Evolutionary conservation across 1,140 invertebrate species (phyloP), one percentile per base, ranked within the genome.

Genomic region (Chelonus insularis): DNA sequence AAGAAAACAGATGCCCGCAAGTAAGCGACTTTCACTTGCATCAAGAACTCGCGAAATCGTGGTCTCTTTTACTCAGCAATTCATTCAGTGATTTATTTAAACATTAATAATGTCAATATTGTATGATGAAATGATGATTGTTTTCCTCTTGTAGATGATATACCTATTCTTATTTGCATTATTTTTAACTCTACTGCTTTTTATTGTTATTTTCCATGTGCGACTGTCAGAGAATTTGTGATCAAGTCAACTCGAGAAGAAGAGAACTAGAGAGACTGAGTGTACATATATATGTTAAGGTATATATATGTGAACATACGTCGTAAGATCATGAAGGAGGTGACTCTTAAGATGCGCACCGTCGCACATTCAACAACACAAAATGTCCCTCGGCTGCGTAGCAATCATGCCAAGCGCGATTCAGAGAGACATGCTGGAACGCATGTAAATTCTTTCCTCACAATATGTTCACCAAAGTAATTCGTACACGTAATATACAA

Each of bases 401-500:
- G 65, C 62, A 66, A 62, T 66, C 61, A 61, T 66, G 65, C 57
- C 61, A 61, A 51, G 20, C 47, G 57, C 52, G 48, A 60, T 50
- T 55, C 59, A 50, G 37, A 23, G 36, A 56, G 58, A 62, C 56
- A 65, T 50, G 60, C 37, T 58, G 65, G 57, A 56, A 63, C 62
- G 65, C 65, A 67, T 67, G 65, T 67, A 62, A 67, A 67, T 63
- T 57, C 48, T 45, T 58, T 60, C 55, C 55, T 67, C 65, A 55
- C 37, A 20, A 12, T 51, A 57, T 20, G 32, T 25, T n/a, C n/a
- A 29, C 20, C 23, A 55, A 39, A 23, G 29, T 39, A 55, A 39
- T 55, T 55, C 36, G 34, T 41, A 39, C 32, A 48, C 43, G 41
- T 58, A 58, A 58, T 48, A 48, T 12, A 45, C 7, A 16, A 45